Conservation (phyloP, 2,113 vertebrate species). For the Protobothrops flavoviridis region DNA sequence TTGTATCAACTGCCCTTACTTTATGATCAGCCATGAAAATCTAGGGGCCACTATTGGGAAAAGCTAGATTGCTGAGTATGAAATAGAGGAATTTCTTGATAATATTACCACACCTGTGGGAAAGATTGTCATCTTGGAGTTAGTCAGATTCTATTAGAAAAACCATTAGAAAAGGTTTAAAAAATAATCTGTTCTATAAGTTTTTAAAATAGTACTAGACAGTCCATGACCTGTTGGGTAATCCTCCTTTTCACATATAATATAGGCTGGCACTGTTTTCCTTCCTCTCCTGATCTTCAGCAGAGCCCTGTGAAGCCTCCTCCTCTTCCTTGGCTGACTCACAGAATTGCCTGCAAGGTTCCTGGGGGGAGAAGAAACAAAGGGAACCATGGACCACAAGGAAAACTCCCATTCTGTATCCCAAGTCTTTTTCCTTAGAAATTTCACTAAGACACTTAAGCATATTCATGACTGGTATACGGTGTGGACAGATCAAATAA, state of each 20-base stretch:
- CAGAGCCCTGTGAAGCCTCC: neutral
- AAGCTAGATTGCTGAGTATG: neutral
- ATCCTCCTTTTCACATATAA: neutral
- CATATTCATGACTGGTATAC: neutral
- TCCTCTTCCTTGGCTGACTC: too few relatives aligned
- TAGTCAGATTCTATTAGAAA: neutral
- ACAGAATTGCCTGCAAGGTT: neutral
- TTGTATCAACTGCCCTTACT: neutral
- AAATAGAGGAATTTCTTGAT: neutral
- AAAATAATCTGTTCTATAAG: neutral
- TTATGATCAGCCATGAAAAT: neutral
- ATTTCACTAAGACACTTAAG: neutral
- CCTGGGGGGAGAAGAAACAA: neutral
- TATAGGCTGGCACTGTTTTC: neutral
- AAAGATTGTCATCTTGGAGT: neutral
- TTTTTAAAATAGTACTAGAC: neutral
- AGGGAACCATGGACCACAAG: neutral
- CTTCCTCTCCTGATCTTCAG: neutral
- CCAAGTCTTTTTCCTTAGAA: neutral
- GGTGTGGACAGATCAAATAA: conserved; percentile 2
- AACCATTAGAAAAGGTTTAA: neutral
- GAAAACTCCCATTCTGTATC: neutral
- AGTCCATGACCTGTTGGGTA: neutral
- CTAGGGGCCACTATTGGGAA: neutral
- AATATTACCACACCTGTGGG: neutral